phyloP scores from a whole-genome alignment of 2,888 invertebrate genomes.

The Diplazon laetatorius region DNA sequence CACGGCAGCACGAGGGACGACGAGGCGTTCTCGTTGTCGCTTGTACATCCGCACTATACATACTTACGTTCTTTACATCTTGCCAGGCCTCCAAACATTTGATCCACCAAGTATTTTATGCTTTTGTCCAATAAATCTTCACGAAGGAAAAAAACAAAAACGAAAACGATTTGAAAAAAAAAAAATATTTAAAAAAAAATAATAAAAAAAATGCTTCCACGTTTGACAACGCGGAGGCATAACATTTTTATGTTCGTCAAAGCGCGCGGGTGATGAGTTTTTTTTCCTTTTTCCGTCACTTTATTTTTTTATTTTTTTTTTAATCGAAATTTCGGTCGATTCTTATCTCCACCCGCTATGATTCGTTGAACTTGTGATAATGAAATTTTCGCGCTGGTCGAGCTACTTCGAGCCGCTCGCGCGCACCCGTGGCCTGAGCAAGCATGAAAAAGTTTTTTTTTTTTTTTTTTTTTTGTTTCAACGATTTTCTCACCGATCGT shows the following conservation, averaged over 20 bases:
- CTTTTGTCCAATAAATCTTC: conserved; percentile 71
- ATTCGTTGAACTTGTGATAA: conserved; percentile 4
- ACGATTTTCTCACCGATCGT: background rate
- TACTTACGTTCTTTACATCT: conserved; percentile 78
- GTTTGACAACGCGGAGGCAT: conserved; percentile 22
- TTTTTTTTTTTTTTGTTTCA: background rate
- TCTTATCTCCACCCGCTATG: background rate
- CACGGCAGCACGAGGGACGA: conserved; percentile 68
- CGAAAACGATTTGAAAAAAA: too few species aligned
- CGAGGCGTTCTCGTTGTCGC: conserved; percentile 68
- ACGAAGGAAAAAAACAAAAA: background rate
- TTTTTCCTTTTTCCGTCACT: background rate
- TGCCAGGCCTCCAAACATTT: conserved; percentile 79
- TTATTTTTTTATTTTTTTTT: too few species aligned
- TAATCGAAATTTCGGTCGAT: background rate
- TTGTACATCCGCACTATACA: conserved; percentile 76
- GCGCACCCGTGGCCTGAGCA: background rate
- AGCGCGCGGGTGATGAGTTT: background rate
- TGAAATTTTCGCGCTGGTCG: background rate
- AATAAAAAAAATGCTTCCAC: too few species aligned
- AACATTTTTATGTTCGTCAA: conserved; percentile 22
- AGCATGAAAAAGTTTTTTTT: background rate
- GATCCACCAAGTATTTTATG: conserved; percentile 77
- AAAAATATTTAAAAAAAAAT: too few species aligned
- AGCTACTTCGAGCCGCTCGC: too few species aligned